Percentiles rank a stretch among this genome's conserved stretches.
These are phyloP conservation scores for Acanthurus lineatus DNA, from an alignment of 2,797 vertebrate genomes.

Conservation along the genomic window DNA sequence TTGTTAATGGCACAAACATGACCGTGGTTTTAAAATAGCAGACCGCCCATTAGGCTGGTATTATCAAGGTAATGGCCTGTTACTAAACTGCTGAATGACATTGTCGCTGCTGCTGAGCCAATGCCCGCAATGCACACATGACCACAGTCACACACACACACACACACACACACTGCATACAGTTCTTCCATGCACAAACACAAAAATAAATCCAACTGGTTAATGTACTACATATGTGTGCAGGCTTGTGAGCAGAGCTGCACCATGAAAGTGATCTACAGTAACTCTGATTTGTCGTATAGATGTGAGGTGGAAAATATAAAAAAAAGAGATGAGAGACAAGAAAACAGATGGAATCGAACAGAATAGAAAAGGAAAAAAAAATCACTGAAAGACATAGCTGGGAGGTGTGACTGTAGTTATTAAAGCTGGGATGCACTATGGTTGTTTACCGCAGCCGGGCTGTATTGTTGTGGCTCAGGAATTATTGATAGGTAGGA, in stretches of 20 bases:
- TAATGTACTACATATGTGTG: neutral
- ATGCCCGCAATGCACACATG: constrained; percentile 55
- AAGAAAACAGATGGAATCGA: constrained; percentile 46
- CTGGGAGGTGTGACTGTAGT: constrained; percentile 70
- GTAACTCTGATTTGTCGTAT: constrained; percentile 29
- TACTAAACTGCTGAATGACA: constrained; percentile 88
- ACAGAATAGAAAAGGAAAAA: constrained; percentile 44
- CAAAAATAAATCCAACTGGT: neutral
- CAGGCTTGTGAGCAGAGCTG: neutral
- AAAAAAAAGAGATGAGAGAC: constrained; percentile 35
- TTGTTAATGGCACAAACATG: constrained; percentile 86
- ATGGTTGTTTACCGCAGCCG: constrained; percentile 69
- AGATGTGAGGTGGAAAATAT: constrained; percentile 22
- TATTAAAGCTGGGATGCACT: constrained; percentile 77
- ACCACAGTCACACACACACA: constrained; percentile 20
- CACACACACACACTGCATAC: neutral
- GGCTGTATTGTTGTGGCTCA: constrained; percentile 70
- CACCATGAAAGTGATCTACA: constrained; percentile 28
- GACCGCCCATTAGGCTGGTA: constrained; percentile 87
- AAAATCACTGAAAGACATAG: constrained; percentile 62
- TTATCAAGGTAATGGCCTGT: constrained; percentile 90
- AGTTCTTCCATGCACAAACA: constrained; percentile 6
- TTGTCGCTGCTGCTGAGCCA: constrained; percentile 68
- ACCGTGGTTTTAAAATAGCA: constrained; percentile 88
- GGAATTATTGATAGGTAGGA: constrained; percentile 77